phyloP scores from a whole-genome alignment of 2,888 invertebrate genomes.

The Lottia gigantea region DNA sequence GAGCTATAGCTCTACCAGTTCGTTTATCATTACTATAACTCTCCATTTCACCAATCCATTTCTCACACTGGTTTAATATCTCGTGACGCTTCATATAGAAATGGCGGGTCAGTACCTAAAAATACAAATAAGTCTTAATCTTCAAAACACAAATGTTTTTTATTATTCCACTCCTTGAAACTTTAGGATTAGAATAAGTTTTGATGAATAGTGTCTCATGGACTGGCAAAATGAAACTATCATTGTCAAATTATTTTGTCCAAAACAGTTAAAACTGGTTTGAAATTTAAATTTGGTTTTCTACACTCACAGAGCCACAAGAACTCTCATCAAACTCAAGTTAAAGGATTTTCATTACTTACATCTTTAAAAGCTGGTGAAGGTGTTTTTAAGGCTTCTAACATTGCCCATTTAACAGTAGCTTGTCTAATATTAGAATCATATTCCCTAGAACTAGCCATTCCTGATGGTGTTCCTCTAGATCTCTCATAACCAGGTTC shows the following conservation, averaged over 20 bases:
- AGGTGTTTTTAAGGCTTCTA: slow-evolving; percentile 90
- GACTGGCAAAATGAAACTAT: too few relatives aligned
- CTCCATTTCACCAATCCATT: slow-evolving; percentile 90
- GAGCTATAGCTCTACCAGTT: slow-evolving; percentile 80
- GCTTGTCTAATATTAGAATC: slow-evolving; percentile 96
- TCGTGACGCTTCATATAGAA: slow-evolving; percentile 95
- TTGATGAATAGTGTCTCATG: too few relatives aligned
- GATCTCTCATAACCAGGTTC: slow-evolving; percentile 70
- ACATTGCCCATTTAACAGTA: slow-evolving; percentile 95
- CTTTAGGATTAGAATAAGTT: too few relatives aligned
- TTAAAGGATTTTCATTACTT: slow-evolving; percentile 1
- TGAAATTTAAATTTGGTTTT: too few relatives aligned
- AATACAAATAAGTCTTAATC: too few relatives aligned
- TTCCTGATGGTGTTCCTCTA: slow-evolving; percentile 74
- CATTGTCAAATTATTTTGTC: too few relatives aligned
- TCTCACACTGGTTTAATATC: slow-evolving; percentile 87
- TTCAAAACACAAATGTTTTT: too few relatives aligned
- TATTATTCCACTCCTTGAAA: too few relatives aligned
- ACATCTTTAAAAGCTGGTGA: slow-evolving; percentile 81
- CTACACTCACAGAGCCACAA: too few relatives aligned
- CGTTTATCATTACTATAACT: slow-evolving; percentile 80
- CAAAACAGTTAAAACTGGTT: too few relatives aligned
- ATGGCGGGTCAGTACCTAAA: slow-evolving; percentile 87
- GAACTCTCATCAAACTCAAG: background rate
- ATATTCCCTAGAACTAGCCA: slow-evolving; percentile 90